These are phyloP conservation scores for Arvicanthis niloticus DNA, from an alignment of 2,113 vertebrate species.

Conservation along the genomic window DNA sequence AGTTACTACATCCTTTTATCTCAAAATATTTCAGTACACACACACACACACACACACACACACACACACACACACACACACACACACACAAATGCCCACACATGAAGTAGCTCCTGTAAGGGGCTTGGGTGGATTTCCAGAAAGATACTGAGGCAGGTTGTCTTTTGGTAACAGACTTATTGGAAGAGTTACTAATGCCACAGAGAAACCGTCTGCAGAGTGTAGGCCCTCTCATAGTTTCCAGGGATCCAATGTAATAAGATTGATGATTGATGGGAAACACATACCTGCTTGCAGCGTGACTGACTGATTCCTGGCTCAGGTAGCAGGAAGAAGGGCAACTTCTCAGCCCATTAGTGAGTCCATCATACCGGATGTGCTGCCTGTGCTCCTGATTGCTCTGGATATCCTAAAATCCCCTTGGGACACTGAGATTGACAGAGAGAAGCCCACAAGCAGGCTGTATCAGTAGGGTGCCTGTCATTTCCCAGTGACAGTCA, in stretches of 20 bases:
- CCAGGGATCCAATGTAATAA: neutral
- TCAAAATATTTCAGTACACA: neutral
- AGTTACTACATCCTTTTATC: neutral
- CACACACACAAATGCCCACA: too few species aligned
- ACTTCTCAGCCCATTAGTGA: neutral
- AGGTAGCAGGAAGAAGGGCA: neutral
- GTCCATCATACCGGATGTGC: neutral
- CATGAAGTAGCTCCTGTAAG: neutral
- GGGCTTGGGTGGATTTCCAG: neutral
- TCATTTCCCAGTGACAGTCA: neutral
- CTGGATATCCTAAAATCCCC: neutral
- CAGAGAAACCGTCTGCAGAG: neutral
- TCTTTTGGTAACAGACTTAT: neutral
- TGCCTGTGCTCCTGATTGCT: too few species aligned
- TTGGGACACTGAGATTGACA: neutral
- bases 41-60: neutral
- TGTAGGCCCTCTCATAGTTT: neutral
- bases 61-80: neutral
- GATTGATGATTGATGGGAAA: neutral
- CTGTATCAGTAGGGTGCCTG: neutral
- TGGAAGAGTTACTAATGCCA: neutral
- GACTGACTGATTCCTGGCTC: neutral
- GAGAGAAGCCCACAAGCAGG: neutral
- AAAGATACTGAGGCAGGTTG: neutral
- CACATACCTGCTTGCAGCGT: neutral